These are phyloP conservation scores for Eristalis pertinax DNA, from an alignment of 2,888 invertebrate species.

Conservation along the genomic window DNA sequence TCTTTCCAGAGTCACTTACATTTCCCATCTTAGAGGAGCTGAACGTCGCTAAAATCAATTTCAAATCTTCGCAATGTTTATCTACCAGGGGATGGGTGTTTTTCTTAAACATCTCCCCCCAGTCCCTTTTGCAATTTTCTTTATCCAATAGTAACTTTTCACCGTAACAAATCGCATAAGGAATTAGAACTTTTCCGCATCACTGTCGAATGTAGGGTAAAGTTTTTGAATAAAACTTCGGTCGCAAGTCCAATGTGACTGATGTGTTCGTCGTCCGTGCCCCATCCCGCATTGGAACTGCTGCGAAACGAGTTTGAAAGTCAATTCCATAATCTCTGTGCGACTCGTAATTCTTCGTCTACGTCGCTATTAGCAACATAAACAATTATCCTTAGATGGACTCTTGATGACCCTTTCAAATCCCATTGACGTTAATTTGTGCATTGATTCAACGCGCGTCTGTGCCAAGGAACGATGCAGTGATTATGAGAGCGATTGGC, in stretches of 20 bases:
- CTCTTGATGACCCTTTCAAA: not conserved
- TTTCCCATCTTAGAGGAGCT: too few species aligned
- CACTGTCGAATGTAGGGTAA: not conserved
- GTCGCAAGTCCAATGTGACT: not conserved
- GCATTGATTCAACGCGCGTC: not conserved
- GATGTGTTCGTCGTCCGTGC: not conserved
- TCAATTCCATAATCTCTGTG: conserved; percentile 1
- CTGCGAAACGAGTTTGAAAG: not conserved
- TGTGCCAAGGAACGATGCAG: too few species aligned
- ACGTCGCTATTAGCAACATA: not conserved
- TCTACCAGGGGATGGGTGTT: not conserved
- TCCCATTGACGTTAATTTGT: not conserved
- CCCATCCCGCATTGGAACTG: not conserved
- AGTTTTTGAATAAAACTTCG: conserved; percentile 1
- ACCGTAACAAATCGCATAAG: not conserved
- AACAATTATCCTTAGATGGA: not conserved
- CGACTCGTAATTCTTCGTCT: conserved; percentile 18
- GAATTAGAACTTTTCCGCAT: not conserved
- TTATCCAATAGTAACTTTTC: not conserved
- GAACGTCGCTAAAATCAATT: not conserved
- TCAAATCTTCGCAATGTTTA: not conserved
- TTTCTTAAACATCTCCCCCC: not conserved
- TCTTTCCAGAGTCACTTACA: too few species aligned
- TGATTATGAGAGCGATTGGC: not conserved
- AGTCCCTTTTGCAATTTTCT: not conserved